phyloP scores from a whole-genome alignment of 2,888 invertebrate species.

The Rhodophaea formosa region DNA sequence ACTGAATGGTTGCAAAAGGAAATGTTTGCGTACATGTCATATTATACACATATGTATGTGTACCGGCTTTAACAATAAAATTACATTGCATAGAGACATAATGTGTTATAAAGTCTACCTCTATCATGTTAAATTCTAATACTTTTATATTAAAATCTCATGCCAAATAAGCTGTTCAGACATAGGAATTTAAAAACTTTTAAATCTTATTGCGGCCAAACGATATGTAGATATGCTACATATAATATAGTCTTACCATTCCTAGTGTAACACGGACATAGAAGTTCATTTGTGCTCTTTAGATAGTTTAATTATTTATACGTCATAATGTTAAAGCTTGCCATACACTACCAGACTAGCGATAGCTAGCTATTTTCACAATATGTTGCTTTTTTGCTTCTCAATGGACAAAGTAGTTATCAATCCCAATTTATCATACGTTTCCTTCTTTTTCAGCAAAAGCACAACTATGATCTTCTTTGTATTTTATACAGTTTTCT shows the following conservation, averaged over 20 bases:
- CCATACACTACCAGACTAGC: slow-evolving; percentile 33
- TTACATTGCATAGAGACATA: no score
- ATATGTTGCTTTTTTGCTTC: background rate
- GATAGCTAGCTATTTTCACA: slow-evolving; percentile 15
- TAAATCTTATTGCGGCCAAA: slow-evolving; percentile 29
- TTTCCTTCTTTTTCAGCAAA: background rate
- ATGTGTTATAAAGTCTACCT: no score
- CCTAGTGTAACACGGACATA: slow-evolving; percentile 38
- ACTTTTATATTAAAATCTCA: no score
- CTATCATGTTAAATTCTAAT: no score
- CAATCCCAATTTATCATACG: background rate
- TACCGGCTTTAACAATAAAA: no score
- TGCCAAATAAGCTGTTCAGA: no score
- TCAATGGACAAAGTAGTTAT: background rate
- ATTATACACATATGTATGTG: no score
- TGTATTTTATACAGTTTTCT: background rate
- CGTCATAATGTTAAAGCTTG: slow-evolving; percentile 23
- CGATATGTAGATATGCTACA: slow-evolving; percentile 41
- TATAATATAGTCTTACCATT: slow-evolving; percentile 39
- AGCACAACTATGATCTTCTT: background rate
- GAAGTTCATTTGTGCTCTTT: slow-evolving; percentile 37
- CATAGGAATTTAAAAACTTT: background rate
- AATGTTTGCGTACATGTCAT: no score
- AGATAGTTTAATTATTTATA: slow-evolving; percentile 32
- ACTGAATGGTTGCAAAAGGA: no score